Base-by-base conservation (phyloP, 1,140 invertebrate genomes). In the Ceratoteleas bidentatus region DNA sequence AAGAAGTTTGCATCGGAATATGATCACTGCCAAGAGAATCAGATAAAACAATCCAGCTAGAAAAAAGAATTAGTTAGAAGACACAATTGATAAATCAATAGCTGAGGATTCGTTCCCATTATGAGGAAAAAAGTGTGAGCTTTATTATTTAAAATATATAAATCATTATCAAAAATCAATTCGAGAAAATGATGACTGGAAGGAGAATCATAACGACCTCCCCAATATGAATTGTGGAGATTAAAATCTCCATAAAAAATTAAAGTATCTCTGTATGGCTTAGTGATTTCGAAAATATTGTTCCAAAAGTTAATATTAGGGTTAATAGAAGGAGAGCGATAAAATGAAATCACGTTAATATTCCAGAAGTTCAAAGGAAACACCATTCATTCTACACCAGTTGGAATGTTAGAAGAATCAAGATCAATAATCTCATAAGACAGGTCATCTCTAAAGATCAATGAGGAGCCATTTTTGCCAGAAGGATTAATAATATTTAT, bases 221-320 rank as follows among this genome's bases (percentile, higher is more conserved):
- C 66, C 66, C 54, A 69, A 32, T 14, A 54, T 6, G 54, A 7
- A 40, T 54, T 57, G 24, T 69, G 66, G 2, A 58, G n/a, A 32
- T 69, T 69, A 15, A 69, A 69, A 38, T 69, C 66, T 2, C 66
- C 66, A 32, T 43, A 36, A 0, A 69, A 10, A 8, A 69, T 24
- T 6, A 69, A 16, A 14, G 38, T 69, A 43, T 60, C 6, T 11
- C 11, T 34, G 50, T 40, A 49, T 36, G 58, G 45, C 0, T 50
- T 34, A 15, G 50, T 49, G 6, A 62, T 2, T 36, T 62, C 9
- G 50, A 62, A 62, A 62, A 62, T 49, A 6, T 13, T 9, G 0
- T 14, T 13, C 58, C 43, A 50, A 50, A 50, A 62, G 13, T 36
- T 2, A 14, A 32, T 5, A 16, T 7, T 14, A 13, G 6, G 15